Conservation (phyloP, 2,113 vertebrate species). For the Paracanthobrama guichenoti region DNA sequence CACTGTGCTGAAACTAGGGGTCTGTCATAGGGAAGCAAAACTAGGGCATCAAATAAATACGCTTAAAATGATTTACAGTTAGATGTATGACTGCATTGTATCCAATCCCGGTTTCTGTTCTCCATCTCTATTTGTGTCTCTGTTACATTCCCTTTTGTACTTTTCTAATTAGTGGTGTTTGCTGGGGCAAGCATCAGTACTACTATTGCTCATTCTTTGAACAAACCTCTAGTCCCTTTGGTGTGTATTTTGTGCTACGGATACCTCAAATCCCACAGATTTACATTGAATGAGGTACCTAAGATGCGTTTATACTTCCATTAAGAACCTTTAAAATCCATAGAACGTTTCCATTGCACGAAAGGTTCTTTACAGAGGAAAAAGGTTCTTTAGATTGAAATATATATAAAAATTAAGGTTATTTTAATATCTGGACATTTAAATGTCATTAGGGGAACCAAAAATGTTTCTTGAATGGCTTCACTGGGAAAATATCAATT, state of each 20-base stretch:
- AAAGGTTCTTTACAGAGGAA: no score
- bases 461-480: no score
- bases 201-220: neutral
- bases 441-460: no score
- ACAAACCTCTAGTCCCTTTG: neutral
- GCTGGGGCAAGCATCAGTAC: neutral
- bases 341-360: no score
- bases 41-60: conserved; percentile 30
- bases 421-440: no score
- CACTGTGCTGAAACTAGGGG: neutral
- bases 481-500: no score
- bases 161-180: conserved; percentile 16
- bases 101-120: neutral
- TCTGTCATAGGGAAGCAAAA: neutral
- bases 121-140: neutral
- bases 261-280: neutral
- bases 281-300: neutral
- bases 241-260: neutral
- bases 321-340: no score
- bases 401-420: no score
- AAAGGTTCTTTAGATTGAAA: no score
- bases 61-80: conserved; percentile 14
- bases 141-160: neutral
- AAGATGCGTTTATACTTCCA: neutral
- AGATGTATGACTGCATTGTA: conserved; percentile 7